These are phyloP conservation scores for Chouioia cunea DNA, from an alignment of 2,888 invertebrate genomes.

Conservation along the genomic window DNA sequence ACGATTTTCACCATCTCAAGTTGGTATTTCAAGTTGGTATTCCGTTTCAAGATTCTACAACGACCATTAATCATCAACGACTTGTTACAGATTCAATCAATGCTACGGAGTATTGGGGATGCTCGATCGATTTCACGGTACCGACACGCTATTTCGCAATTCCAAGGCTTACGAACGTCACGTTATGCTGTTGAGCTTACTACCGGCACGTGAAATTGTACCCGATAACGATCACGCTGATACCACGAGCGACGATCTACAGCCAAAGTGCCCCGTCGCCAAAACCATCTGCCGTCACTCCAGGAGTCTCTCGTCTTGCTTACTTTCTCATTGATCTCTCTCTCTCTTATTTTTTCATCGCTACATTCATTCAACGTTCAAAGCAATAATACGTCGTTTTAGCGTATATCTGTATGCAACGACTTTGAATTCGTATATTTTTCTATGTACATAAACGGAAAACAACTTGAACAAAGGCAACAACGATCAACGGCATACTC, in stretches of 20 bases:
- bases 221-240: conserved; percentile 70
- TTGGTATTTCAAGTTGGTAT: conserved; percentile 66
- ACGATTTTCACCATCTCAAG: conserved; percentile 91
- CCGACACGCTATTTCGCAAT: conserved; percentile 81
- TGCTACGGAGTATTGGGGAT: conserved; percentile 87
- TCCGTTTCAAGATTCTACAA: no score
- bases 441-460: no score
- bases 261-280: conserved; percentile 12
- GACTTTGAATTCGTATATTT: no score
- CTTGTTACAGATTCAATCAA: conserved; percentile 79
- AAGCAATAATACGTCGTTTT: no score
- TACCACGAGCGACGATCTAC: background rate
- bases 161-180: conserved; percentile 80
- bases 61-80: no score
- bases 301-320: conserved; percentile 8
- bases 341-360: no score
- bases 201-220: conserved; percentile 77
- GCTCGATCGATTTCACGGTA: conserved; percentile 85
- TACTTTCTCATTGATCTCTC: background rate
- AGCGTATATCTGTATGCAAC: no score
- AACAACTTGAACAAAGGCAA: no score
- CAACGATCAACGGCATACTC: no score
- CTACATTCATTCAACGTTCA: no score
- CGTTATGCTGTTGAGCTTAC: conserved; percentile 78
- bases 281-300: conserved; percentile 35